Percentiles rank a stretch among this genome's conserved stretches.
Evolutionary conservation across 1,140 invertebrate species (phyloP).

Genomic region (Harlomillsia oculata): DNA sequence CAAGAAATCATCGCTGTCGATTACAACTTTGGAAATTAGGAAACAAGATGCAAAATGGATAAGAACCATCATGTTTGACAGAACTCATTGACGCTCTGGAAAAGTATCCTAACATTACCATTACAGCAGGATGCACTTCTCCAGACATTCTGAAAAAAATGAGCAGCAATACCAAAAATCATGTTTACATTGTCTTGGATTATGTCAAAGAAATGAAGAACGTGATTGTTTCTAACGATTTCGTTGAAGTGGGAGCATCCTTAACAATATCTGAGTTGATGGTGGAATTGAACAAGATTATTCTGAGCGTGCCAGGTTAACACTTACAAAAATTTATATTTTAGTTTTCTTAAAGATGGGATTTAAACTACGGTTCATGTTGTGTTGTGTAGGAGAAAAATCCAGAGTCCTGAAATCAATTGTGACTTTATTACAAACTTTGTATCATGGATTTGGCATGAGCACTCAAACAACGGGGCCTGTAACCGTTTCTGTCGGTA

Average conservation of each 20-base stretch:
- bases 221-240: too few species aligned
- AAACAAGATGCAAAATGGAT: too few species aligned
- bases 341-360: background rate
- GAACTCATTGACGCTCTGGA: background rate
- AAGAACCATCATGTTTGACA: too few species aligned
- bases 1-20: too few species aligned
- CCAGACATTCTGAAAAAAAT: slow-evolving; percentile 1
- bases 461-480: background rate
- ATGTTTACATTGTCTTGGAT: too few species aligned
- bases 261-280: slow-evolving; percentile 21
- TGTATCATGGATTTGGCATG: background rate
- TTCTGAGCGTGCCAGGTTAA: slow-evolving; percentile 2
- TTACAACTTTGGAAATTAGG: too few species aligned
- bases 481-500: background rate
- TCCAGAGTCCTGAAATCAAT: slow-evolving; percentile 12
- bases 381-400: slow-evolving; percentile 6
- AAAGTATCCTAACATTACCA: slow-evolving; percentile 1
- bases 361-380: background rate
- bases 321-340: background rate
- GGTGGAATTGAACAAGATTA: background rate
- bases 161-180: background rate
- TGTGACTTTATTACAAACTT: slow-evolving; percentile 5
- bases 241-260: slow-evolving; percentile 11
- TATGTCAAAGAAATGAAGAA: too few species aligned
- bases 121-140: slow-evolving; percentile 16